Conservation (phyloP, 2,113 vertebrate genomes). For the Chloropsis cyanopogon region DNA sequence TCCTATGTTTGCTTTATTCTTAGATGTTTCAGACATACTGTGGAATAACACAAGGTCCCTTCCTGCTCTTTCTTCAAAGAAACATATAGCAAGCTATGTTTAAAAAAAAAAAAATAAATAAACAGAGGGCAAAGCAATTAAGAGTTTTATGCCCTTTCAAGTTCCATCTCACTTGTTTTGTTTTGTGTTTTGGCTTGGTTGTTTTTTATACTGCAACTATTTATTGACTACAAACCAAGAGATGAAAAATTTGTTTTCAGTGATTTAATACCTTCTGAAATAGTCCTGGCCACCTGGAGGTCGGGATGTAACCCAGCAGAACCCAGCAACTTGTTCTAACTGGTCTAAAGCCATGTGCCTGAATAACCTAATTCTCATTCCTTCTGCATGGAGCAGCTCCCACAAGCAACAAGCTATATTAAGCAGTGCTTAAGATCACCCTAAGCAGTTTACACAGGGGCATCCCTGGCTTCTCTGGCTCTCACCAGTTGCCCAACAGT, state of each 20-base stretch:
- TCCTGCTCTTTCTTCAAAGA: not conserved
- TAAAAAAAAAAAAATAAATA: not conserved
- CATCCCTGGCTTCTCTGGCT: not conserved
- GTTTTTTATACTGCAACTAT: not conserved
- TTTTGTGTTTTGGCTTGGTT: not conserved
- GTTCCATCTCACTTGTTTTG: not conserved
- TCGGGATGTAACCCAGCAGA: not conserved
- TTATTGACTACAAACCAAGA: not conserved
- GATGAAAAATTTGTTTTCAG: not conserved
- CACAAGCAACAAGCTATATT: not conserved
- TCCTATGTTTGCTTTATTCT: not conserved
- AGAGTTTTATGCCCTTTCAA: not conserved
- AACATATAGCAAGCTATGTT: not conserved
- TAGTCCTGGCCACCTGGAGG: not conserved
- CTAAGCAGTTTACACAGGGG: conserved; percentile 23
- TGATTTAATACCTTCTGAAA: not conserved
- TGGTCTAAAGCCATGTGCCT: not conserved
- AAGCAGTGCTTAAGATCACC: conserved; percentile 12
- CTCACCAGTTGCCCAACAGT: not conserved
- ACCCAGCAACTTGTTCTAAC: not conserved
- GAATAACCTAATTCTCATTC: not conserved
- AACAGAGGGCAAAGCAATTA: not conserved
- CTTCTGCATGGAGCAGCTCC: not conserved
- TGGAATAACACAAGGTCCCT: not conserved
- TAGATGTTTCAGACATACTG: not conserved